These are phyloP conservation scores for Ypsolopha sequella DNA, from an alignment of 2,888 invertebrate species.

Conservation along the genomic window DNA sequence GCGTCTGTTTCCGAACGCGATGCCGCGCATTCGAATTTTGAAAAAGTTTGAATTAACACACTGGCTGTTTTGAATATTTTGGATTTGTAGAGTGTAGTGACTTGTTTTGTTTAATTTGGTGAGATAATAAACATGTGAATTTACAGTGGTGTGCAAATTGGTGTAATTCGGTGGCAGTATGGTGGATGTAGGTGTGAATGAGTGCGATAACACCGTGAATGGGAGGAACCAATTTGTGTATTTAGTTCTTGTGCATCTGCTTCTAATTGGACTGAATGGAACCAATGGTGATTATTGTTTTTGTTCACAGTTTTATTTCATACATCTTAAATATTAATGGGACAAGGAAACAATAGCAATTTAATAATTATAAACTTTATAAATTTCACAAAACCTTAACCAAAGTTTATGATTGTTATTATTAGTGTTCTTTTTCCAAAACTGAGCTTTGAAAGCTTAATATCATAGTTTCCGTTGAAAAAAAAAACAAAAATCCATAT, in stretches of 20 bases:
- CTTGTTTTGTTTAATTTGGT: not conserved
- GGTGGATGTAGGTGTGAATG: conserved; percentile 66
- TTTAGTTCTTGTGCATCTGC: conserved; percentile 64
- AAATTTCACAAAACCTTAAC: too few species aligned
- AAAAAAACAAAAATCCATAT: not conserved
- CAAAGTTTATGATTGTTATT: too few species aligned
- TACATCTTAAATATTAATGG: too few species aligned
- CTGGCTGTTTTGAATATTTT: not conserved
- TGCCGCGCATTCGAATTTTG: conserved; percentile 33
- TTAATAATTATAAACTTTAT: too few species aligned
- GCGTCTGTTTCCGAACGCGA: conserved; percentile 20
- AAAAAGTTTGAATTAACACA: conserved; percentile 9
- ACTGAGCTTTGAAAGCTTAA: not conserved
- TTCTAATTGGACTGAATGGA: conserved; percentile 65
- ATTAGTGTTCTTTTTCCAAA: too few species aligned
- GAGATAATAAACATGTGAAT: conserved; percentile 47
- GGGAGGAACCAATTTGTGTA: conserved; percentile 66
- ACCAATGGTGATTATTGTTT: conserved; percentile 48
- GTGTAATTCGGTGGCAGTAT: conserved; percentile 62
- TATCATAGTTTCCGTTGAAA: not conserved
- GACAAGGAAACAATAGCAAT: too few species aligned
- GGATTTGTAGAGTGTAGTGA: not conserved
- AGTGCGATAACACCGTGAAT: conserved; percentile 63
- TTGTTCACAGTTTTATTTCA: not conserved
- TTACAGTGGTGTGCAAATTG: conserved; percentile 48